phyloP scores from a whole-genome alignment of 2,797 vertebrate genomes.

The Peromyscus nudipes region DNA sequence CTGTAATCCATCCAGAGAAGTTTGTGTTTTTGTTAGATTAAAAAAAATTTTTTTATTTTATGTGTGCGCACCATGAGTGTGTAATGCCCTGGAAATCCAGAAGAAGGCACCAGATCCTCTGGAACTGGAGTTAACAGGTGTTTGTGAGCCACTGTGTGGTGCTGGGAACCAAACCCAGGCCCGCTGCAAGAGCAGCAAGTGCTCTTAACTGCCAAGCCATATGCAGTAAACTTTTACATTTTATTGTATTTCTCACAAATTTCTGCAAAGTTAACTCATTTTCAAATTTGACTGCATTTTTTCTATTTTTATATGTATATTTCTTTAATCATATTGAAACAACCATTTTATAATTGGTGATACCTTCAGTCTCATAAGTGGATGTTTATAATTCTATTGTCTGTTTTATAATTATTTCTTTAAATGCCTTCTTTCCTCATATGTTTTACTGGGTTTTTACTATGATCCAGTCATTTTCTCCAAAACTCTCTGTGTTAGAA shows the following conservation, averaged over 20 bases:
- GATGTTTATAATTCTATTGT: conserved; percentile 26
- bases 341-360: conserved; percentile 53
- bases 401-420: conserved; percentile 34
- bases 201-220: background rate
- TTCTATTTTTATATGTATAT: conserved; percentile 39
- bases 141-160: background rate
- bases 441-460: conserved; percentile 51
- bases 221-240: background rate
- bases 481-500: background rate
- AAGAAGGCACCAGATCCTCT: background rate
- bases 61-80: background rate
- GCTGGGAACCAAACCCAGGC: background rate
- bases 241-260: conserved; percentile 3
- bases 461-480: conserved; percentile 28
- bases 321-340: conserved; percentile 38
- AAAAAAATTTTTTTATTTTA: background rate
- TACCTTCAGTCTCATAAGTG: background rate
- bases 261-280: background rate
- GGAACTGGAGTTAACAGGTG: background rate
- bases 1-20: too few species aligned
- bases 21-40: conserved; percentile 8
- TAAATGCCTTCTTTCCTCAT: conserved; percentile 37
- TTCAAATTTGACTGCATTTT: conserved; percentile 58
- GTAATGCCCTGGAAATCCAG: background rate
- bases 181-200: background rate